Evolutionary conservation across 2,888 invertebrate species (phyloP).

Genomic region (Theristus sp.): DNA sequence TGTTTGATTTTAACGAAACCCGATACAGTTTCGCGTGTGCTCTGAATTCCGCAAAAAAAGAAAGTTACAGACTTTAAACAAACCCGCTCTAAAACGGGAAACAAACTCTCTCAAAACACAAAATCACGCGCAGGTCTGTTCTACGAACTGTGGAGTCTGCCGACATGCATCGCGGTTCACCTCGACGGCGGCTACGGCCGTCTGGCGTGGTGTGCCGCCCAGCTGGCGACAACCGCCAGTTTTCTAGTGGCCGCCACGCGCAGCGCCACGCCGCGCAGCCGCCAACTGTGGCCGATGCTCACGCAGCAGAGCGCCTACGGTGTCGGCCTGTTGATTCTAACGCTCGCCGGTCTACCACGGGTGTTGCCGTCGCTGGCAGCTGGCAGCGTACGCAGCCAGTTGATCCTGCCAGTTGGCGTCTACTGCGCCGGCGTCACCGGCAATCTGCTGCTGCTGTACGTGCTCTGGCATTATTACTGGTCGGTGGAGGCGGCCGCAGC

Average conservation of each 20-base stretch:
- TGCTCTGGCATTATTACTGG: constrained; percentile 2
- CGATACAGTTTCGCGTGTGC: no score
- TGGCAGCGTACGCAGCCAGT: background rate
- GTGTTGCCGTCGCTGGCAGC: background rate
- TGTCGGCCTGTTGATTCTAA: constrained; percentile 1
- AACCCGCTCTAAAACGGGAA: no score
- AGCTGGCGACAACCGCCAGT: background rate
- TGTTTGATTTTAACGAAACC: no score
- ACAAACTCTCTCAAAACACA: no score
- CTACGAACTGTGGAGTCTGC: background rate
- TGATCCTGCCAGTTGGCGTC: background rate
- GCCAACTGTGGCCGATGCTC: background rate
- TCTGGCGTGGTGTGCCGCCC: background rate
- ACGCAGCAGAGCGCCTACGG: background rate
- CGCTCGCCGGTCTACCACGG: background rate
- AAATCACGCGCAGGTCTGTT: no score
- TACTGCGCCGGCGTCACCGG: background rate
- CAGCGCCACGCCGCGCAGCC: background rate
- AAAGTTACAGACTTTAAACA: no score
- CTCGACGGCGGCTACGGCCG: constrained; percentile 3
- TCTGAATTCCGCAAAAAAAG: no score
- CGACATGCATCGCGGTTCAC: background rate
- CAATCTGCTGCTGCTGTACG: background rate
- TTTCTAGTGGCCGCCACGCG: background rate
- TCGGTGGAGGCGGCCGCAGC: background rate